phyloP scores from a whole-genome alignment of 2,113 vertebrate species.

The Podarcis cretensis region DNA sequence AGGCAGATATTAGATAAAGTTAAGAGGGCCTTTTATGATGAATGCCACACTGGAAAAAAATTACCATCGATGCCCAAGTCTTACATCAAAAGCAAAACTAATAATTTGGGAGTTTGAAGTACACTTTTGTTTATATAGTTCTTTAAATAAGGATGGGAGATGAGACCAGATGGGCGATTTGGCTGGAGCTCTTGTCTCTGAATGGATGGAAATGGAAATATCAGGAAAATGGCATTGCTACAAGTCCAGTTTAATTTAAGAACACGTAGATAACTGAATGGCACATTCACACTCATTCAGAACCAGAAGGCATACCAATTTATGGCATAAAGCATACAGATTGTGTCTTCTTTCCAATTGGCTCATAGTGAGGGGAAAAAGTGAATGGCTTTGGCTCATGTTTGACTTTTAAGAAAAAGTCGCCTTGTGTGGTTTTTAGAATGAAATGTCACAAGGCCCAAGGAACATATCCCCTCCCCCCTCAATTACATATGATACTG shows the following conservation, averaged over 20 bases:
- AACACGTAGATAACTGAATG: constrained; percentile 65
- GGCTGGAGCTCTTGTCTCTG: constrained; percentile 65
- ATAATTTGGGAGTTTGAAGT: constrained; percentile 58
- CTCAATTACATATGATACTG: neutral
- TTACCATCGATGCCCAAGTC: constrained; percentile 46
- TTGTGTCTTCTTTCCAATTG: constrained; percentile 61
- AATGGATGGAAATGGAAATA: constrained; percentile 65
- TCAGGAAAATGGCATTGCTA: constrained; percentile 66
- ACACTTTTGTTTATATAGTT: constrained; percentile 63
- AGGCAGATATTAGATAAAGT: constrained; percentile 54
- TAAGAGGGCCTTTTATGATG: constrained; percentile 29
- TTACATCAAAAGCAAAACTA: constrained; percentile 47
- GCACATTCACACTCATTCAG: constrained; percentile 54
- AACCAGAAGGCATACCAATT: constrained; percentile 52
- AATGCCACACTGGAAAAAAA: constrained; percentile 52
- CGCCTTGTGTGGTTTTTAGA: constrained; percentile 32
- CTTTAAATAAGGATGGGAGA: constrained; percentile 62
- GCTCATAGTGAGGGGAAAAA: constrained; percentile 45
- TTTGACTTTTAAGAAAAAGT: constrained; percentile 45
- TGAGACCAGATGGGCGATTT: constrained; percentile 74
- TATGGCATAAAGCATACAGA: constrained; percentile 56
- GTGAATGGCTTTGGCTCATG: constrained; percentile 35
- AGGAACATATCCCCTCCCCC: neutral
- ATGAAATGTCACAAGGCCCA: constrained; percentile 9
- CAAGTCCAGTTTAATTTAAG: constrained; percentile 62